Conservation (phyloP, 2,797 vertebrate genomes). For the Micropoecilia bifurca region DNA sequence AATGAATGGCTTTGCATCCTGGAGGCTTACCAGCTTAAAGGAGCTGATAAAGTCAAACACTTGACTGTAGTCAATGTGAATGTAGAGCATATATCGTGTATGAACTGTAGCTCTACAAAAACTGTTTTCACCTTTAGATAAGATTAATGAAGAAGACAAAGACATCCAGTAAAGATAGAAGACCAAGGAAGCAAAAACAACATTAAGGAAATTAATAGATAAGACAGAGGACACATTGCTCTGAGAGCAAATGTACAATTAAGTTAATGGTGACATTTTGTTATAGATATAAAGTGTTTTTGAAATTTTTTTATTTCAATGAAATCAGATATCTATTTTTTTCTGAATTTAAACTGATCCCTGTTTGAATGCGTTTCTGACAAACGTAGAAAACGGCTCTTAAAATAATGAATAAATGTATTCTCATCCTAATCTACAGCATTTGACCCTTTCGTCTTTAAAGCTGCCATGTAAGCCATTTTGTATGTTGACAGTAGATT, state of each 20-base stretch:
- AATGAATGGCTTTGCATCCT: neutral
- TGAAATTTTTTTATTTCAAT: too few relatives aligned
- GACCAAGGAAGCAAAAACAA: neutral
- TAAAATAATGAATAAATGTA: conserved; percentile 32
- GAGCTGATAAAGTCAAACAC: neutral
- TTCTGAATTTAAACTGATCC: neutral
- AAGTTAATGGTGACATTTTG: neutral
- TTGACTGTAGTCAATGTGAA: neutral
- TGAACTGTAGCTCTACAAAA: conserved; percentile 1
- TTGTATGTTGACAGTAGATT: conserved; percentile 73
- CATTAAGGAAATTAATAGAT: neutral
- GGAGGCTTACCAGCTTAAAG: neutral
- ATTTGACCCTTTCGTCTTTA: conserved; percentile 70
- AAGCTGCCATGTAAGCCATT: conserved; percentile 54
- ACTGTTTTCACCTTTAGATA: too few relatives aligned
- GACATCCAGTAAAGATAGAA: neutral
- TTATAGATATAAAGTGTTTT: neutral
- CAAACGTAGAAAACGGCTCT: neutral
- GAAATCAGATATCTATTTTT: neutral
- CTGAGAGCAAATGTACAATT: neutral
- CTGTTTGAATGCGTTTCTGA: neutral
- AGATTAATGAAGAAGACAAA: neutral
- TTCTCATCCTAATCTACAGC: conserved; percentile 76
- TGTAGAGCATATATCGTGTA: neutral
- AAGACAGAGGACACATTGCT: neutral